phyloP scores from a whole-genome alignment of 2,113 vertebrate genomes.

The Arenaria interpres region DNA sequence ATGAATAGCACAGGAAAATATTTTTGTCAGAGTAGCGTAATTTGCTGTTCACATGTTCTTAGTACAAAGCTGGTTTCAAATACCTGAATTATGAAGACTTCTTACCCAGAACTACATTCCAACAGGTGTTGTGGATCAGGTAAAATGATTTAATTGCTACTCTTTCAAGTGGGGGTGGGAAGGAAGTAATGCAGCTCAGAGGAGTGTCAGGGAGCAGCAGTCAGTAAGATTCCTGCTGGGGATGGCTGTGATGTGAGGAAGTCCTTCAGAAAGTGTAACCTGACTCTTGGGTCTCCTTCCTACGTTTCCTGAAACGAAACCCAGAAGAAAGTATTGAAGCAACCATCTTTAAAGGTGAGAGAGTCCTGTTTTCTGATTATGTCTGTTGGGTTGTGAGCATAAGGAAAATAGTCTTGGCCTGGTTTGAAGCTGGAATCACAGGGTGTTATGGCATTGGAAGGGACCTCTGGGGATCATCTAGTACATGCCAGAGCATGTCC shows the following conservation, averaged over 20 bases:
- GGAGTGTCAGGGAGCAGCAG: background rate
- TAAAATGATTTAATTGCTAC: background rate
- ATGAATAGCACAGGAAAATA: background rate
- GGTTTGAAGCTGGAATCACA: background rate
- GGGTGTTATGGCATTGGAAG: no score
- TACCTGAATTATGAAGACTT: background rate
- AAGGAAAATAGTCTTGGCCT: background rate
- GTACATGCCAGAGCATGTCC: no score
- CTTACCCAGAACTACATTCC: background rate
- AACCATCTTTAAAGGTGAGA: background rate
- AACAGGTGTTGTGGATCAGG: background rate
- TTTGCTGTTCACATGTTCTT: background rate
- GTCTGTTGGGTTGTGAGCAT: accelerated
- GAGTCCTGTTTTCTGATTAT: background rate
- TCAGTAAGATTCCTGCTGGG: background rate
- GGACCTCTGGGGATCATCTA: no score
- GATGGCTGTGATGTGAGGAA: background rate
- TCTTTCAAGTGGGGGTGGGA: background rate
- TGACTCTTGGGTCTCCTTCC: background rate
- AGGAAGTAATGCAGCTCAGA: background rate
- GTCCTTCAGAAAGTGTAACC: background rate
- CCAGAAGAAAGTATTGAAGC: background rate
- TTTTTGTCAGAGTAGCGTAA: background rate
- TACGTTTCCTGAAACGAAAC: background rate
- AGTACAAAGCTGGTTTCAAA: background rate